A percentile compares a stretch with the other conserved stretches of the same genome.
phyloP scores from a whole-genome alignment of 2,888 invertebrate genomes.

The Marasmarcha lunaedactyla region DNA sequence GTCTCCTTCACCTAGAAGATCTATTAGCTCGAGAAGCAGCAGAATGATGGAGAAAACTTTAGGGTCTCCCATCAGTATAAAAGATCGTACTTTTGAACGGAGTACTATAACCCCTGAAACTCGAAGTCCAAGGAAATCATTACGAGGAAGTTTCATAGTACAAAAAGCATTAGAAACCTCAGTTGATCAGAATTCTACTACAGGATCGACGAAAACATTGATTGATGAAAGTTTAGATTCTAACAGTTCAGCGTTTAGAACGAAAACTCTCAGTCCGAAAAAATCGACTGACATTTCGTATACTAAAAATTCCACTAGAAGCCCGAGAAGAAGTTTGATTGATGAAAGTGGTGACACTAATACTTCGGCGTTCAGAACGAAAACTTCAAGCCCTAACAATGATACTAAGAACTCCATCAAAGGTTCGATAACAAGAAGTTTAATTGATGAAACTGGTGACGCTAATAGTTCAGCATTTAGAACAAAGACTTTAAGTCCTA shows the following conservation, averaged over 20 bases:
- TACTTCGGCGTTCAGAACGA: no score
- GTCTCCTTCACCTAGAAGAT: slow-evolving; percentile 21
- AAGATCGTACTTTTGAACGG: not conserved
- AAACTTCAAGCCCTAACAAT: no score
- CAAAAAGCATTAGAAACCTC: slow-evolving; percentile 24
- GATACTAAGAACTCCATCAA: slow-evolving; percentile 3
- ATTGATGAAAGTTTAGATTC: no score
- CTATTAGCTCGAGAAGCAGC: slow-evolving; percentile 32
- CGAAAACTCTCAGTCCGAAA: no score
- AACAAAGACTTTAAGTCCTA: slow-evolving; percentile 26
- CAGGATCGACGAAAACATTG: no score
- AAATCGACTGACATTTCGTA: no score
- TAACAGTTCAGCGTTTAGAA: no score
- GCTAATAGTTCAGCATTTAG: slow-evolving; percentile 20
- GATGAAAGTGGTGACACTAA: no score
- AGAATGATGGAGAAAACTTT: slow-evolving; percentile 26
- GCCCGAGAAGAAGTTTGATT: no score
- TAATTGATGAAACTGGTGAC: slow-evolving; percentile 14
- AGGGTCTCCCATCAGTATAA: slow-evolving; percentile 15
- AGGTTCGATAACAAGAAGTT: slow-evolving; percentile 11
- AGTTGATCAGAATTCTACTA: no score
- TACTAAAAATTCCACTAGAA: no score
- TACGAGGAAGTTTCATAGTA: slow-evolving; percentile 26
- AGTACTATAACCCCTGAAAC: slow-evolving; percentile 18
- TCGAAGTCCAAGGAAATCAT: slow-evolving; percentile 21